Base-by-base conservation (phyloP, 2,113 vertebrate species). In the Dicentrarchus labrax region DNA sequence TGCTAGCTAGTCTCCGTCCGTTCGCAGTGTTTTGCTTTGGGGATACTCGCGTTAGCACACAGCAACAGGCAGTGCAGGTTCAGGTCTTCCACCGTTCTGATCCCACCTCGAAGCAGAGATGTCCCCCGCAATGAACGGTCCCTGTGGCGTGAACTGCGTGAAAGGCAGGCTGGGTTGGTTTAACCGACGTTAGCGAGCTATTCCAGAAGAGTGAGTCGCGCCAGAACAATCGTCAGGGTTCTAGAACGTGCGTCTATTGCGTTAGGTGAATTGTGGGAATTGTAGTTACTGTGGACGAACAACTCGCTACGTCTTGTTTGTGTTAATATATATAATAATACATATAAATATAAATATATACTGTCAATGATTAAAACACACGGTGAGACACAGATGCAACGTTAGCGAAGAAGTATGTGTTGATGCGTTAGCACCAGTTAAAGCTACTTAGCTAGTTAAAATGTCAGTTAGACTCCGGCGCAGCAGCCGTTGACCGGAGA, bases 251-350 rank as follows among this genome's bases (percentile, higher is more conserved):
- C 84, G 72, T 51, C 56, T 0, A 19, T 21, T 75, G 24, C 53
- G 56, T 70, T 1, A 1, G 10, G 38, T 9, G 90, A 0, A 82
- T 87, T 80, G 0, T 92, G 94, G 94, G 94, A 85, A 24, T 62
- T 88, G 92, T 78, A 91, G 90, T 94, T 70, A 17, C 0, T 2
- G 2, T 2, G 0, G 38, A 6, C 15, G 38, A 64, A 17, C 8
- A 8, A 2, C 7, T 19, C 5, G 30, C 6, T 5, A 2, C 3
- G 21, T 21, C 6, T 39, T 24, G 6, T 22, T 24, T 47, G 16
- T 1, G 16, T 30, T 19, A 1, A 30, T 30, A 30, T 30, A 30
- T 30, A 30, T 30, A 30, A 30, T 30, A 30, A 30, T 30, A 30
- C 3, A 30, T 30, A 30, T 30, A 30, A 2, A 30, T 30, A 30